Conservation (phyloP, 2,797 vertebrate species). For the Tragopan temminckii region DNA sequence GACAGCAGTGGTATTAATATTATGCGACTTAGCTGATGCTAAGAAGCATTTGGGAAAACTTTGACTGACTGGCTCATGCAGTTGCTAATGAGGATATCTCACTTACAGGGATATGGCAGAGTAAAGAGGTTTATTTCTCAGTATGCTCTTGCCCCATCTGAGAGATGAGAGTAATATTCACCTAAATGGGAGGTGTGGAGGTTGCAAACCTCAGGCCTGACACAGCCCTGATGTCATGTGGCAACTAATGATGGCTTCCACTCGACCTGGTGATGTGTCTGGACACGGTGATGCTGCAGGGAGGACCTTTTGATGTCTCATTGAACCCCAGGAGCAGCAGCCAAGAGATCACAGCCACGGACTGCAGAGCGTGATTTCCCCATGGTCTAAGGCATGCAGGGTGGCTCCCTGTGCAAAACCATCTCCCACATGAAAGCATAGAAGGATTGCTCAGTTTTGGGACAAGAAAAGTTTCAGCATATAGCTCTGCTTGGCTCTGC, state of each 20-base stretch:
- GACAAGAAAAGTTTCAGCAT: neutral
- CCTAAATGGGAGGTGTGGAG: neutral
- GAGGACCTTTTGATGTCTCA: neutral
- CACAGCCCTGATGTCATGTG: neutral
- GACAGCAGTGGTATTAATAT: constrained; percentile 66
- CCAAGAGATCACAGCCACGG: neutral
- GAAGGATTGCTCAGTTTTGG: neutral
- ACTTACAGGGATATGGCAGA: constrained; percentile 45
- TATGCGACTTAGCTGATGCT: constrained; percentile 72
- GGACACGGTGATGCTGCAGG: neutral
- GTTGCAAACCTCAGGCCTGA: neutral
- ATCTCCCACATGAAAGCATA: neutral
- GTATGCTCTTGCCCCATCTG: neutral
- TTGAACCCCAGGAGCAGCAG: neutral
- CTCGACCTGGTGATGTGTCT: neutral
- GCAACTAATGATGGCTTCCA: neutral
- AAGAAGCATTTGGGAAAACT: constrained; percentile 77
- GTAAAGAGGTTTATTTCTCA: constrained; percentile 65
- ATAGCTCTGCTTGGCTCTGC: neutral
- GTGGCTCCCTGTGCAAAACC: neutral
- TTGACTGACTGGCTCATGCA: constrained; percentile 71
- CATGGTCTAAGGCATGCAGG: neutral
- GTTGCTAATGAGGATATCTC: constrained; percentile 74
- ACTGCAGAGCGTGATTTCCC: neutral
- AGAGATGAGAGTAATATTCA: neutral